Conservation (phyloP, 2,797 vertebrate genomes). For the Euphonia xanthogaster region DNA sequence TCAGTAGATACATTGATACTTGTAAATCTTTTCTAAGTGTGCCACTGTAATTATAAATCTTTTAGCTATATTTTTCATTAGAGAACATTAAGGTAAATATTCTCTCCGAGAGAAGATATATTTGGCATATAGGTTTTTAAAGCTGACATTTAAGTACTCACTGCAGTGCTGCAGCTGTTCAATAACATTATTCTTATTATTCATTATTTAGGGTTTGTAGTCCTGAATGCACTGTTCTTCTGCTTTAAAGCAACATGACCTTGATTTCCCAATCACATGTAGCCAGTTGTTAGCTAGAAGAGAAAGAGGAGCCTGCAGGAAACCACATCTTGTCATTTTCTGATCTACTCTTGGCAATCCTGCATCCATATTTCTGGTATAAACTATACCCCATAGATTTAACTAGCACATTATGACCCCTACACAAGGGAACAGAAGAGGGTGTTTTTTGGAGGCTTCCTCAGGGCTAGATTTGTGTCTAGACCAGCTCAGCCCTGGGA, state of each 20-base stretch:
- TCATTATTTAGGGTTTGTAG: neutral
- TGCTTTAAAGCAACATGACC: neutral
- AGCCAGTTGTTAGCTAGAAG: neutral
- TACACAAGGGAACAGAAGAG: neutral
- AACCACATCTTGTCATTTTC: neutral
- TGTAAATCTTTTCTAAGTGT: conserved; percentile 47
- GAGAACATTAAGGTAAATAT: conserved; percentile 44
- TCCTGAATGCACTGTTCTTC: neutral
- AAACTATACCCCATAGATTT: neutral
- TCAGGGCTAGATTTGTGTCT: neutral
- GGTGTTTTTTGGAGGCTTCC: neutral
- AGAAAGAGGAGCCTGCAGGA: neutral
- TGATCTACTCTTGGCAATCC: neutral
- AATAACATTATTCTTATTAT: conserved; percentile 34
- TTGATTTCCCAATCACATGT: neutral
- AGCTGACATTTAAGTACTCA: conserved; percentile 30
- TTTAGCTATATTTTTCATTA: conserved; percentile 39
- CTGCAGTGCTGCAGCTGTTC: neutral
- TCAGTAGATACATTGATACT: neutral
- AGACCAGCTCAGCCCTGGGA: neutral
- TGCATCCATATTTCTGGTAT: neutral
- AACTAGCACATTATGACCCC: neutral
- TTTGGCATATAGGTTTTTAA: conserved; percentile 36
- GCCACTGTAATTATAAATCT: conserved; percentile 57
- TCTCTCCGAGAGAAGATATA: conserved; percentile 6